Evolutionary conservation across 2,888 invertebrate species (phyloP), one percentile per base, ranked within the genome.

Genomic region (Thymelicus lineola): DNA sequence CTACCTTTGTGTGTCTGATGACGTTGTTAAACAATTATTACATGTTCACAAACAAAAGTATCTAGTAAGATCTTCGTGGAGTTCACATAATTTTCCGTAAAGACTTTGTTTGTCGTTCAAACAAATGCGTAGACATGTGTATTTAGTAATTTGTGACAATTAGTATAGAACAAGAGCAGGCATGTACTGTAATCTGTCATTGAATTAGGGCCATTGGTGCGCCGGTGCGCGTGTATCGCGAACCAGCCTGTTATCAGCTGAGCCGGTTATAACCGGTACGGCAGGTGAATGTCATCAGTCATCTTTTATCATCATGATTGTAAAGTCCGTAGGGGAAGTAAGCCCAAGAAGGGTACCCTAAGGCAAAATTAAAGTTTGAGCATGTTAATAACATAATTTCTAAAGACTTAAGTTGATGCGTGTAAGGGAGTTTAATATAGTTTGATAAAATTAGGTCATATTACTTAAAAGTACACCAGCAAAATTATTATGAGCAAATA

Each of bases 221-320:
- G 62, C 36, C 55, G 77, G 71, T 71, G 73, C 70, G 63, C 70
- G 72, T 73, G 71, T 53, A 76, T 28, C 28, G 57, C 66, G 66
- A 70, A 69, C 61, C 59, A 58, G 53, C 50, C 57, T 50, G 71
- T 77, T 77, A 76, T 76, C 76, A 71, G 45, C 17, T 12, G 17
- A 72, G 65, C 79, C 64, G 76, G 76, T 73, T 75, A 14, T 57
- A 78, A 77, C 80, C 71, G 74, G 79, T 70, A 53, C 48, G 28
- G 17, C 73, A 74, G 73, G 74, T 74, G 72, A 75, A 73, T 75
- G 74, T 77, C 75, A 73, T 74, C 74, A 59, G 53, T 70, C 64
- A 70, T 70, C 58, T 59, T 38, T 60, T 59, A 59, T 64, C 59
- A 60, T 35, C 53, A 53, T 15, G 64, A 70, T 50, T 17, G 58